A percentile compares a stretch with the other conserved stretches of the same genome.
These are phyloP conservation scores for Prunella himalayana DNA, from an alignment of 2,113 vertebrate genomes.

Conservation along the genomic window DNA sequence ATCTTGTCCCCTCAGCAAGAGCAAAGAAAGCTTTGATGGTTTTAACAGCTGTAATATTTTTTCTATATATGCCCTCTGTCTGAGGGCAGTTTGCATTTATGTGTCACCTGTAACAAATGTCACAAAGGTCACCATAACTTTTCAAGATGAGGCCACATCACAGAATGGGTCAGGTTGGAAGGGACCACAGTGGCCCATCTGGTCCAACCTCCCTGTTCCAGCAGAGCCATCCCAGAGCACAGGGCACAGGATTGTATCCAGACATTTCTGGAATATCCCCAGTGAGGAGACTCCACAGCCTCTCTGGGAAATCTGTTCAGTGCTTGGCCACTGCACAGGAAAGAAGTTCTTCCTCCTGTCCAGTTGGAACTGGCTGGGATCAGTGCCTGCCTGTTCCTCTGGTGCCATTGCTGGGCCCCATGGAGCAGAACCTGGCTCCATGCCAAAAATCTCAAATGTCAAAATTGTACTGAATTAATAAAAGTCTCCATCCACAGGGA, in stretches of 20 bases:
- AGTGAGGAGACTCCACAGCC: background rate
- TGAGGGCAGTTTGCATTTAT: background rate
- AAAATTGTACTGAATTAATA: background rate
- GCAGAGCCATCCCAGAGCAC: fast-evolving
- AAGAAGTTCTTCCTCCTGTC: background rate
- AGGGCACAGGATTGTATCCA: background rate
- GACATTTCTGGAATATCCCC: background rate
- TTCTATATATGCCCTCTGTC: background rate
- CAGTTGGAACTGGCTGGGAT: background rate
- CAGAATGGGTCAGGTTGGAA: background rate
- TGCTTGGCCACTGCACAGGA: fast-evolving
- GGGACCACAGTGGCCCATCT: background rate
- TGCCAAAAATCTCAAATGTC: background rate
- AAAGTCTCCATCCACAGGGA: background rate
- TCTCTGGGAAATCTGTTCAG: background rate
- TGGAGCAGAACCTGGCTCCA: fast-evolving
- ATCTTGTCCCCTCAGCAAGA: background rate
- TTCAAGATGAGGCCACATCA: background rate
- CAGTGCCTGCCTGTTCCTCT: fast-evolving
- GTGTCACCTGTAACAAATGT: background rate
- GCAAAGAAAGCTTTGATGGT: background rate
- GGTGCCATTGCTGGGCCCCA: background rate
- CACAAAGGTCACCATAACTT: background rate
- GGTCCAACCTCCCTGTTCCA: fast-evolving
- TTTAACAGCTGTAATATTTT: background rate